These are phyloP conservation scores for Charadrius vociferus DNA, from an alignment of 2,113 vertebrate genomes.

Conservation along the genomic window DNA sequence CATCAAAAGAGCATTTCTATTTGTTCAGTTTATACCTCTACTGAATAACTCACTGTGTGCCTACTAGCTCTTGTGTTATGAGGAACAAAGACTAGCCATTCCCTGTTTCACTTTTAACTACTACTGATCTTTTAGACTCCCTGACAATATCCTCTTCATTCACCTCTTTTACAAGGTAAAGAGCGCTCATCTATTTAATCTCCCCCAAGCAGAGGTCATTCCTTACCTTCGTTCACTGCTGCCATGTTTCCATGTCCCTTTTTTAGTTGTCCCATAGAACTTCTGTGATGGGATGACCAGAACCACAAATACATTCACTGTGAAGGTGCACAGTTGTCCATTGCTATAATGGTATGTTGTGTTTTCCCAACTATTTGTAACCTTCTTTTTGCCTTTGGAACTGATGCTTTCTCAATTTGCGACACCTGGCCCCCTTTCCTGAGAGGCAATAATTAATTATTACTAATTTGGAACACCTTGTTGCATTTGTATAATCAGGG, in stretches of 20 bases:
- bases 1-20: neutral
- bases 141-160: neutral
- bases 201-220: neutral
- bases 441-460: neutral
- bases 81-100: neutral
- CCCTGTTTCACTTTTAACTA: neutral
- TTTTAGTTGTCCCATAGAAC: neutral
- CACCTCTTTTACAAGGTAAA: neutral
- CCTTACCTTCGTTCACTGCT: neutral
- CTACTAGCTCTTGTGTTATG: neutral
- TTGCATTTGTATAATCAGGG: neutral
- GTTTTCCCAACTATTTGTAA: neutral
- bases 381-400: neutral
- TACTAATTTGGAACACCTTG: neutral
- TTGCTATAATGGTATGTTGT: rapidly evolving
- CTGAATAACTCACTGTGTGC: neutral
- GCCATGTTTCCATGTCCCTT: neutral
- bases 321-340: neutral
- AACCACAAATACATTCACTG: neutral
- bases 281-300: neutral
- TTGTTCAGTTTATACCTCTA: neutral
- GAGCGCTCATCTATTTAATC: neutral
- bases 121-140: rapidly evolving
- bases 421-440: neutral
- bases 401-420: neutral